These are phyloP conservation scores for Enteromius treurensis DNA, from an alignment of 2,797 vertebrate genomes.

Conservation along the genomic window DNA sequence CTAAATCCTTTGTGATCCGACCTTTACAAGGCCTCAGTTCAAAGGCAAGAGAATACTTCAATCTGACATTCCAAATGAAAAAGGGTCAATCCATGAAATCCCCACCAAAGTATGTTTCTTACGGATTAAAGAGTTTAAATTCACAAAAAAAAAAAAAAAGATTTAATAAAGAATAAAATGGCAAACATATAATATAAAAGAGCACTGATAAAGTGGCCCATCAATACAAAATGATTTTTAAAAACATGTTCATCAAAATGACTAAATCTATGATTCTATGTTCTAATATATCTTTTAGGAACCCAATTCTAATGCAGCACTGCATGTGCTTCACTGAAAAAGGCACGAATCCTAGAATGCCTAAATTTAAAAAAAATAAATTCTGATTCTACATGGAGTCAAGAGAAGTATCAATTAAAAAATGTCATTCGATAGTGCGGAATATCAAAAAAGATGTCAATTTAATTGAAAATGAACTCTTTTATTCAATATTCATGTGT, in stretches of 20 bases:
- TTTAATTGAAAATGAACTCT: not conserved
- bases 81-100: conserved; percentile 38
- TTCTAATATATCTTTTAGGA: not conserved
- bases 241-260: not conserved
- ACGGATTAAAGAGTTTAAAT: conserved; percentile 41
- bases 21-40: conserved; percentile 43
- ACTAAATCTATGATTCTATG: not conserved
- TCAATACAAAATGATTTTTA: not conserved
- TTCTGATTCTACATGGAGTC: not conserved
- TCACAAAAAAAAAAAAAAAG: not conserved
- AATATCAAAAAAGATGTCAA: not conserved
- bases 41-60: conserved; percentile 38
- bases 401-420: not conserved
- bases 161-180: too few species aligned
- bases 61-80: conserved; percentile 33
- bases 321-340: not conserved
- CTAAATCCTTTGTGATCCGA: conserved; percentile 41
- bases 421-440: not conserved
- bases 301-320: not conserved
- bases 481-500: not conserved
- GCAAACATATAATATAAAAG: not conserved
- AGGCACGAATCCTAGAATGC: not conserved
- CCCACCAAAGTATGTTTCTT: conserved; percentile 24
- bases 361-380: too few species aligned
- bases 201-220: not conserved